Evolutionary conservation across 2,888 invertebrate genomes (phyloP).

Genomic region (Schrankia costaestrigalis): DNA sequence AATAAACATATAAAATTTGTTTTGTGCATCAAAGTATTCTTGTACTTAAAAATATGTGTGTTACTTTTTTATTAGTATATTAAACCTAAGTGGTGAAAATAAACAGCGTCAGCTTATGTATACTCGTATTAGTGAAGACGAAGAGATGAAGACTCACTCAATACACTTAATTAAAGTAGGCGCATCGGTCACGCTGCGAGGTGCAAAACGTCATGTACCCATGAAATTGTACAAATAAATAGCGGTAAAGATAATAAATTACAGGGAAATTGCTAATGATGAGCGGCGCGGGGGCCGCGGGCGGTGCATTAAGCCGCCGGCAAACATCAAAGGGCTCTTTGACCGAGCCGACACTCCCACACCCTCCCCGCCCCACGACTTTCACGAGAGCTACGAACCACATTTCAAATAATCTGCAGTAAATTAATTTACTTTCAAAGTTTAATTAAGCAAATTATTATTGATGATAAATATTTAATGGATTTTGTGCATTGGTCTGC

Average conservation of each 20-base stretch:
- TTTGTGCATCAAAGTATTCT: no score
- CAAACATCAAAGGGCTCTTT: slow-evolving; percentile 80
- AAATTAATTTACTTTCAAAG: slow-evolving; percentile 26
- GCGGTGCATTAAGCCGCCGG: slow-evolving; percentile 81
- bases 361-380: slow-evolving; percentile 50
- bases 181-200: slow-evolving; percentile 30
- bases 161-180: slow-evolving; percentile 18
- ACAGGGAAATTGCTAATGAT: slow-evolving; percentile 81
- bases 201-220: slow-evolving; percentile 50
- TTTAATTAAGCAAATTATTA: slow-evolving; percentile 24
- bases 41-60: not conserved
- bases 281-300: slow-evolving; percentile 73
- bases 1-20: no score
- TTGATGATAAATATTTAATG: not conserved
- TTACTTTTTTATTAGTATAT: no score
- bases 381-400: slow-evolving; percentile 35
- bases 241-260: slow-evolving; percentile 80
- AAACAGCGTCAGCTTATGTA: no score
- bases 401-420: slow-evolving; percentile 32
- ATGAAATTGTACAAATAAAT: slow-evolving; percentile 77
- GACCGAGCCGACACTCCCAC: slow-evolving; percentile 78
- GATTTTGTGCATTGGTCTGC: no score
- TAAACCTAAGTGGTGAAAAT: no score
- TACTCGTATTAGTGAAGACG: no score
- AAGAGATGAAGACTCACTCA: no score